Percentiles rank a stretch among this genome's conserved stretches.
Conservation (phyloP, 2,888 invertebrate genomes). For the Calliscelio sp. region DNA sequence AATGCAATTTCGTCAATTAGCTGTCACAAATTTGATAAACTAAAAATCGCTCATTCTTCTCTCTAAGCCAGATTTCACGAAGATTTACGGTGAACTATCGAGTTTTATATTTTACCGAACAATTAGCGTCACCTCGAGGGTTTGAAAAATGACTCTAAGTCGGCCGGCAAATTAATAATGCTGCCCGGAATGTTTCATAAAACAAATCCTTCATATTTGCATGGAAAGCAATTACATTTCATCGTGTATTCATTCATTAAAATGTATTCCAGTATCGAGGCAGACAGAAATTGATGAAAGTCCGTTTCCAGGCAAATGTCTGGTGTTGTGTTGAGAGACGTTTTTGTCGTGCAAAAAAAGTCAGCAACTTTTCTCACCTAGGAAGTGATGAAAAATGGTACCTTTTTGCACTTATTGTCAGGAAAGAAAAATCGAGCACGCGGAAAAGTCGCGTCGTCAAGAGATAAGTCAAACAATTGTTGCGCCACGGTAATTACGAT, state of each 20-base stretch:
- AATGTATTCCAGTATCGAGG: conserved; percentile 36
- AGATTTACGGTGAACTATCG: too few relatives aligned
- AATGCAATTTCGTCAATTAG: too few relatives aligned
- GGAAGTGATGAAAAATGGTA: too few relatives aligned
- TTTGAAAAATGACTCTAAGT: neutral
- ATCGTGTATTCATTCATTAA: conserved; percentile 44
- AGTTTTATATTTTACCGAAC: neutral
- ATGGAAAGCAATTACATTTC: conserved; percentile 35
- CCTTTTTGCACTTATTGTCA: too few relatives aligned
- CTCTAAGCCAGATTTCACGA: too few relatives aligned
- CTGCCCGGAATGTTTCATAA: neutral
- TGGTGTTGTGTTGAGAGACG: neutral
- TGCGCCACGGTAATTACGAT: conserved; percentile 31
- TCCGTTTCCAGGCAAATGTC: conserved; percentile 14
- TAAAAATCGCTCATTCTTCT: too few relatives aligned
- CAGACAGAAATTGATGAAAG: conserved; percentile 44
- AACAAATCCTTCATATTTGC: conserved; percentile 12
- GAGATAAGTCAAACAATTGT: conserved; percentile 25
- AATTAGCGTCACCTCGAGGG: neutral
- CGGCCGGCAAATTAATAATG: conserved; percentile 11
- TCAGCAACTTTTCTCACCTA: too few relatives aligned
- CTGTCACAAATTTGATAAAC: too few relatives aligned
- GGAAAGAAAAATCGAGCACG: neutral
- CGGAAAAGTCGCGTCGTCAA: neutral
- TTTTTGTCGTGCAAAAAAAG: conserved; percentile 13